phyloP scores from a whole-genome alignment of 1,140 invertebrate genomes.

The Lerema accius region DNA sequence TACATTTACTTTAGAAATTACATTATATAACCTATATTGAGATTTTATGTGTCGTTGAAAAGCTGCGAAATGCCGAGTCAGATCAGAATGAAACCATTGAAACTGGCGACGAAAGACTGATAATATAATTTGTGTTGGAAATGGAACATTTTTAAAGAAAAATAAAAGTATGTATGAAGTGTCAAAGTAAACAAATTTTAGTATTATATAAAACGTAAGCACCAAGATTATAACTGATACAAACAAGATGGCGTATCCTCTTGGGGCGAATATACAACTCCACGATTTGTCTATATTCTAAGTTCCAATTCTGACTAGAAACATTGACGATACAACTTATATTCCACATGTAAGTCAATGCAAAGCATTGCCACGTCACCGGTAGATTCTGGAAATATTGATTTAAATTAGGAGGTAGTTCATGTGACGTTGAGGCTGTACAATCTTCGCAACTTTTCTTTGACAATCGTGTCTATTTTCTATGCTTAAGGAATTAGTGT shows the following conservation, averaged over 20 bases:
- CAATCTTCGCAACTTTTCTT: conserved; percentile 77
- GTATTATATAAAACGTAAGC: conserved; percentile 11
- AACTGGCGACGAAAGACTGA: conserved; percentile 38
- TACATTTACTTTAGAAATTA: conserved; percentile 66
- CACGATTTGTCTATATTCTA: conserved; percentile 52
- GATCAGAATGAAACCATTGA: conserved; percentile 49
- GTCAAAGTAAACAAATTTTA: not conserved
- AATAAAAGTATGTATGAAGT: not conserved
- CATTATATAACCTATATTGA: conserved; percentile 75
- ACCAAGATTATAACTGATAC: conserved; percentile 27
- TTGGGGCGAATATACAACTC: conserved; percentile 49
- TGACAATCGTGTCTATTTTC: conserved; percentile 76
- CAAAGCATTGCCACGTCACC: conserved; percentile 52
- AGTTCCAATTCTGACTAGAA: conserved; percentile 80
- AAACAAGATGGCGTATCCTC: conserved; percentile 17
- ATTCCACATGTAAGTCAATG: conserved; percentile 54
- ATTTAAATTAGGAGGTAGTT: conserved; percentile 81
- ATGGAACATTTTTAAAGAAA: not conserved
- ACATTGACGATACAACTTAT: conserved; percentile 56
- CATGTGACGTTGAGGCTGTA: conserved; percentile 60
- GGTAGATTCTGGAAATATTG: conserved; percentile 60
- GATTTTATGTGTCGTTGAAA: conserved; percentile 76
- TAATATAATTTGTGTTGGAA: conserved; percentile 6
- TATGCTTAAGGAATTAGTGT: conserved; percentile 82
- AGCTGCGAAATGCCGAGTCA: conserved; percentile 75